Base-by-base conservation (phyloP, 1,140 invertebrate genomes). In the Pseudomyrmex flavicornis region DNA sequence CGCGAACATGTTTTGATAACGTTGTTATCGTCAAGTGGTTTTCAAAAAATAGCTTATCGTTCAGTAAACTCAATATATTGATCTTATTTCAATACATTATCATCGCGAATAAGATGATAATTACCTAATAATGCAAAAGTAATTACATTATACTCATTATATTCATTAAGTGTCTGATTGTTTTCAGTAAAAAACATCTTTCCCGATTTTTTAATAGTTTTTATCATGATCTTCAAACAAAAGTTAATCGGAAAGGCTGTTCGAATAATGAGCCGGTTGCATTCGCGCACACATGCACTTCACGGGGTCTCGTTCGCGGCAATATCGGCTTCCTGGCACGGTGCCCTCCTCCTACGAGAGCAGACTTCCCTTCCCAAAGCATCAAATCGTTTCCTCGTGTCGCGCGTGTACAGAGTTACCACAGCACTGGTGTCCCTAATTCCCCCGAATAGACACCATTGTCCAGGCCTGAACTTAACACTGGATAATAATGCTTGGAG, bases 291-390 rank as follows among this genome's bases (percentile, higher is more conserved):
- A 35, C n/a, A 61, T 48, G 56, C 46, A 54, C 26, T 65, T 79
- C 46, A 52, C 74, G 79, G 80, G 83, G 63, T 79, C 75, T 88
- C 85, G 87, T 87, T 69, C 62, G 69, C 84, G 82, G 82, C 85
- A 89, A 89, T 87, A 87, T 89, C 85, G 87, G 88, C 88, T 89
- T 89, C 88, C 88, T 89, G 88, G 82, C 88, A 85, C 88, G 82
- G 84, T 89, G 85, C 87, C 88, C 87, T 89, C 79, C 85, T 89
- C 79, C 85, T 89, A 87, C 87, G 82, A 89, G 87, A 88, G 88
- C 85, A 89, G 87, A 89, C 88, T 89, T 89, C 88, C 88, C 88
- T 89, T 89, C 88, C 88, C 88, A 89, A 89, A 89, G 87, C 87
- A 83, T 89, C 88, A 89, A 87, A 89, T 89, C 85, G 88, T 89